Evolutionary conservation across 2,113 vertebrate species (phyloP).

Genomic region (Pelodiscus sinensis): DNA sequence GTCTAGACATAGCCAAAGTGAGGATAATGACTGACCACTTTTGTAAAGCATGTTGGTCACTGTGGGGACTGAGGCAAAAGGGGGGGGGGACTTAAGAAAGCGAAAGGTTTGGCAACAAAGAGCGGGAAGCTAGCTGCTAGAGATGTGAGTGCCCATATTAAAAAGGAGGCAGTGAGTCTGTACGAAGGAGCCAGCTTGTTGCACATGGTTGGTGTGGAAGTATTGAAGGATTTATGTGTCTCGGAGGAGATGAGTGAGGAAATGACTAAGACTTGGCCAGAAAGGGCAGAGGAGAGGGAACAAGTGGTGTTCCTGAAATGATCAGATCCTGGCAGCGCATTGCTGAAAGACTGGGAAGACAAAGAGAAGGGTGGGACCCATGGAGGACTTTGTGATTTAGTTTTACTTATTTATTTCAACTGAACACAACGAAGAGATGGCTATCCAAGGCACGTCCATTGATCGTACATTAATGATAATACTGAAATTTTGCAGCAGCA

Average conservation of each 20-base stretch:
- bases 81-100: rapidly evolving
- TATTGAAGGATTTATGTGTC: not conserved
- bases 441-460: not conserved
- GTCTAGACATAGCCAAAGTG: not conserved
- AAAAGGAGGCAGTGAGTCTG: not conserved
- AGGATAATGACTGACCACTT: not conserved
- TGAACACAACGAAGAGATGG: not conserved
- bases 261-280: not conserved
- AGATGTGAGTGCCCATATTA: not conserved
- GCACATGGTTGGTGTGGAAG: rapidly evolving
- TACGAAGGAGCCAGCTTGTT: rapidly evolving
- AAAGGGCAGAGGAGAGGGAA: not conserved
- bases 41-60: not conserved
- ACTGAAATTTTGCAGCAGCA: constrained; percentile 3
- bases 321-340: not conserved
- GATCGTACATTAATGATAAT: constrained; percentile 3
- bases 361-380: constrained; percentile 1
- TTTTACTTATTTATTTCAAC: not conserved
- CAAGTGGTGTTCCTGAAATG: not conserved
- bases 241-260: not conserved
- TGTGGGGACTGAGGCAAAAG: not conserved
- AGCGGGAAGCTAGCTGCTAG: not conserved
- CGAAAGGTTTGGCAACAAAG: not conserved
- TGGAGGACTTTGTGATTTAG: not conserved
- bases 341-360: not conserved